These are phyloP conservation scores for Eupithecia subumbrata DNA, from an alignment of 2,888 invertebrate genomes.

Conservation along the genomic window DNA sequence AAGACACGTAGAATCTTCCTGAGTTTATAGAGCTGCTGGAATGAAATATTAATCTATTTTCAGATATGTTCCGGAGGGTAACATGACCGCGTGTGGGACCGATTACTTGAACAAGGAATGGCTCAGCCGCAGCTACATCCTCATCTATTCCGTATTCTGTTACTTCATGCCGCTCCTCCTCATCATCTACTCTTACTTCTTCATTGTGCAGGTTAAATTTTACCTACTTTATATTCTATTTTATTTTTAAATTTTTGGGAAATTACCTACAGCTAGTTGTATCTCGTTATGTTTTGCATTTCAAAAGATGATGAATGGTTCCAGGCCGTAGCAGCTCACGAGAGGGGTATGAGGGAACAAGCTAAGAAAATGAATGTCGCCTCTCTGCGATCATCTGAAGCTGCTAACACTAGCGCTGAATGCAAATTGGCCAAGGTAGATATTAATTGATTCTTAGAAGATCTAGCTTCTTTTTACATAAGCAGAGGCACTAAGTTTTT, in stretches of 20 bases:
- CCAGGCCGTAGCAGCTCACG: conserved; percentile 92
- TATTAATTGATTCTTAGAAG: not conserved
- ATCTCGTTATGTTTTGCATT: not conserved
- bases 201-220: conserved; percentile 89
- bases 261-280: no score
- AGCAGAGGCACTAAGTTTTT: not conserved
- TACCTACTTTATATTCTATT: not conserved
- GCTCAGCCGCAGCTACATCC: conserved; percentile 91
- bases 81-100: conserved; percentile 96
- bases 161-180: conserved; percentile 90
- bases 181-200: conserved; percentile 94
- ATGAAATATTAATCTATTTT: conserved; percentile 1
- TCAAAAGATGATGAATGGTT: conserved; percentile 40
- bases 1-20: not conserved
- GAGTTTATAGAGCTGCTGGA: not conserved
- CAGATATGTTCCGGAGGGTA: conserved; percentile 96
- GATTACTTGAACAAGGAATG: conserved; percentile 91
- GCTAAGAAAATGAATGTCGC: conserved; percentile 97
- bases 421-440: conserved; percentile 92
- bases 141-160: conserved; percentile 90
- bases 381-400: conserved; percentile 91
- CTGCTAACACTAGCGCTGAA: conserved; percentile 91
- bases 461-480: not conserved
- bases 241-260: no score
- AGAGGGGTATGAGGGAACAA: conserved; percentile 94